phyloP scores from a whole-genome alignment of 1,140 invertebrate genomes.

The Araneus ventricosus region DNA sequence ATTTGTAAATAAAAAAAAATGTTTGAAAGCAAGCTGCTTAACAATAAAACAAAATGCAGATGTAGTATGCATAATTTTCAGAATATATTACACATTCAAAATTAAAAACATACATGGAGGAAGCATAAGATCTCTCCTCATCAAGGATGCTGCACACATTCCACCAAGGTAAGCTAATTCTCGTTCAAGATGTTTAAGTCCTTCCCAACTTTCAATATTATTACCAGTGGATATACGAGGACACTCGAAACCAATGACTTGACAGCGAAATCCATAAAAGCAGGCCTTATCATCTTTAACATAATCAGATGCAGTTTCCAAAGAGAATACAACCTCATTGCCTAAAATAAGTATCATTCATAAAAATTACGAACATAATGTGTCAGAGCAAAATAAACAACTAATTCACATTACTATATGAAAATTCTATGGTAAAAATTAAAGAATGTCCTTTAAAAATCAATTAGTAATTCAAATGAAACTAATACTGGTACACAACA shows the following conservation, averaged over 20 bases:
- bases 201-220: slow-evolving; percentile 78
- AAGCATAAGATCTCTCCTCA: slow-evolving; percentile 90
- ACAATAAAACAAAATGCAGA: too few species aligned
- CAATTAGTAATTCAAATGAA: too few species aligned
- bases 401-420: too few species aligned
- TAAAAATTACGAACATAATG: too few species aligned
- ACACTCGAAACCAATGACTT: slow-evolving; percentile 95
- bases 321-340: slow-evolving; percentile 95
- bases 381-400: too few species aligned
- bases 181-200: slow-evolving; percentile 90
- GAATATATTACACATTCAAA: background rate
- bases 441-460: too few species aligned
- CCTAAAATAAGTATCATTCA: slow-evolving; percentile 82
- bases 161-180: slow-evolving; percentile 94
- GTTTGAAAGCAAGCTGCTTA: too few species aligned
- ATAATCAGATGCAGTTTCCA: slow-evolving; percentile 97
- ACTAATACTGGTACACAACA: too few species aligned
- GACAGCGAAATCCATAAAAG: slow-evolving; percentile 92
- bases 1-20: too few species aligned
- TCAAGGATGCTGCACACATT: slow-evolving; percentile 92
- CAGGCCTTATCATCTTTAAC: slow-evolving; percentile 92
- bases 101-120: slow-evolving; percentile 82
- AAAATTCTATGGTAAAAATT: too few species aligned
- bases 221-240: slow-evolving; percentile 55
- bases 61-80: background rate